Evolutionary conservation across 2,113 vertebrate genomes (phyloP), one percentile per base, ranked within the genome.

Genomic region (Oostethus manadensis): DNA sequence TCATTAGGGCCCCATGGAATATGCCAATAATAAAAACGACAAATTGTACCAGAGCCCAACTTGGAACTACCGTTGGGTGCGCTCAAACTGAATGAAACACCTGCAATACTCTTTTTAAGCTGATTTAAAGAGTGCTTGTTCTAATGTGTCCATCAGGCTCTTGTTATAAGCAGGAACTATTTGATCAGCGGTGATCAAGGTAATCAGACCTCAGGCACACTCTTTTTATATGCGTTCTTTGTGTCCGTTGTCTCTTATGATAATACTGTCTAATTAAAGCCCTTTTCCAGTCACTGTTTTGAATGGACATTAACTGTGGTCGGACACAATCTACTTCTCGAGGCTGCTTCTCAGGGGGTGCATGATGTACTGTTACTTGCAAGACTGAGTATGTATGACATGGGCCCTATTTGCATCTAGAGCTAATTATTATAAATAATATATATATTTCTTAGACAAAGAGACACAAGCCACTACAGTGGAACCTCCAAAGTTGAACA

Each of bases 321-420:
- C 11, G 44, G 62, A 38, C 35, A 40, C 57, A 68, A 47, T 57
- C 40, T 43, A 45, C 62, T 42, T 65, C 68, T 40, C 55, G 26
- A 68, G 81, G 76, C 70, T 77, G 78, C 82, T 80, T 86, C 75
- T 74, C 22, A 26, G 74, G 69, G 74, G 67, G 16, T n/a, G 16
- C 16, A 7, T 55, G 35, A 38, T 14, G 7, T 18, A 40, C 53
- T 40, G 38, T 42, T 42, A 42, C 11, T 42, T 6, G 38, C 38
- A 42, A 13, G 38, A 14, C 13, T 42, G 13, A 42, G 13, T 10
- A 42, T 42, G 13, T 42, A 42, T 14, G 10, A 42, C 14, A 11
- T 42, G 10, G 11, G 38, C 13, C 14, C 4, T 33, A 33, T 5
- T 33, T 33, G 7, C 29, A 33, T 33, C 1, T 11, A 42, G 38